Evolutionary conservation across 2,113 vertebrate genomes (phyloP).

Genomic region (Amia ocellicauda): DNA sequence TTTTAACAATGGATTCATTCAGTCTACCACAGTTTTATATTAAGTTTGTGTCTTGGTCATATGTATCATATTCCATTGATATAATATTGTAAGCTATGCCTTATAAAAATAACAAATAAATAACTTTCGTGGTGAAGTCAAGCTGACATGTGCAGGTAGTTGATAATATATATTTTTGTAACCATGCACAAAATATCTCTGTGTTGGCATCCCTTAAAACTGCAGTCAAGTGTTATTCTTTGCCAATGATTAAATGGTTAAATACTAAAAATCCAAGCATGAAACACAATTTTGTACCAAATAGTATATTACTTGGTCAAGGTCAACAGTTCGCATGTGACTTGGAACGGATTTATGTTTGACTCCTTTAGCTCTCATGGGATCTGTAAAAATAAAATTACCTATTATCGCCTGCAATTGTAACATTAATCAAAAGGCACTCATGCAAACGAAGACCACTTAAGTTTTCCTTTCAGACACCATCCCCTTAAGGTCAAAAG

Average conservation of each 20-base stretch:
- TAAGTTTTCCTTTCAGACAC: slow-evolving; percentile 47
- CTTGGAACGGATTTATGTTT: slow-evolving; percentile 41
- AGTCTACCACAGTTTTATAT: no score
- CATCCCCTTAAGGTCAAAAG: slow-evolving; percentile 53
- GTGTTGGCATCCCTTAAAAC: no score
- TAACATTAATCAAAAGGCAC: slow-evolving; percentile 54
- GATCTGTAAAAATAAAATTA: slow-evolving; percentile 53
- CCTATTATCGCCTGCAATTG: slow-evolving; percentile 40
- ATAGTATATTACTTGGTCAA: slow-evolving; percentile 48
- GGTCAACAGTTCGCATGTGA: slow-evolving; percentile 41
- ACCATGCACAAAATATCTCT: no score
- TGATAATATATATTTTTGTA: no score
- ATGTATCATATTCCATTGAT: no score
- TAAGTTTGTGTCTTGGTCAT: no score
- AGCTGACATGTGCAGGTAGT: no score
- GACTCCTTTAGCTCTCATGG: slow-evolving; percentile 40
- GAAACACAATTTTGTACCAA: slow-evolving; percentile 8
- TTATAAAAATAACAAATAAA: no score
- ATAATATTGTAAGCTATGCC: no score
- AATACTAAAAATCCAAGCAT: slow-evolving; percentile 33
- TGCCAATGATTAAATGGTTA: slow-evolving; percentile 35
- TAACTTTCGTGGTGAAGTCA: no score
- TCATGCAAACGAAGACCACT: slow-evolving; percentile 42
- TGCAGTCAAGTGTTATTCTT: background rate
- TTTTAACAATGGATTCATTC: no score